phyloP scores from a whole-genome alignment of 1,140 invertebrate genomes.

The Procambarus clarkii region DNA sequence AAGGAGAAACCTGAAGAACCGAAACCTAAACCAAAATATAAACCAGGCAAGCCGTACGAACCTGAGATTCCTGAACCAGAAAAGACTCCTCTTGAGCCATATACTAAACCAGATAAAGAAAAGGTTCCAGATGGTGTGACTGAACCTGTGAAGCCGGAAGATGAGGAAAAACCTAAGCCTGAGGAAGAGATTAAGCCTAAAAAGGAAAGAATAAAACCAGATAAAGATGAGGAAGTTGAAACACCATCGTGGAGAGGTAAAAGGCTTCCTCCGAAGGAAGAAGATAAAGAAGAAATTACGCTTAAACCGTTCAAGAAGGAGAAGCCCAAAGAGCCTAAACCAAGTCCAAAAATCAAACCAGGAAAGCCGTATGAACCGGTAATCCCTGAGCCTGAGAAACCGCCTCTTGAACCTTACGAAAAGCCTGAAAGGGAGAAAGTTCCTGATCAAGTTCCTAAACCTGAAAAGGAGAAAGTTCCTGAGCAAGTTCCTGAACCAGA shows the following conservation, averaged over 20 bases:
- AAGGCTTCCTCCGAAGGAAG: conserved; percentile 56
- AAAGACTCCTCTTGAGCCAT: conserved; percentile 42
- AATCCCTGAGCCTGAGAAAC: conserved; percentile 55
- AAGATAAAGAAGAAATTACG: conserved; percentile 74
- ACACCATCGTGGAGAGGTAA: conserved; percentile 47
- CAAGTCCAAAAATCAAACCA: conserved; percentile 75
- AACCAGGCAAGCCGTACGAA: conserved; percentile 47
- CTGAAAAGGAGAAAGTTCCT: not conserved
- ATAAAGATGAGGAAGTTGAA: conserved; percentile 49
- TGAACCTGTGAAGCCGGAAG: conserved; percentile 24
- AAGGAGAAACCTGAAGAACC: conserved; percentile 56
- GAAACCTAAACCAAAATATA: conserved; percentile 43
- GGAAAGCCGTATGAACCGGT: conserved; percentile 73
- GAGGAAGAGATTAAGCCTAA: conserved; percentile 31
- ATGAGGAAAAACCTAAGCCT: conserved; percentile 26
- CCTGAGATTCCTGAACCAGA: conserved; percentile 57
- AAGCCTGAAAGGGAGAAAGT: conserved; percentile 49
- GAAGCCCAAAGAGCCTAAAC: conserved; percentile 71
- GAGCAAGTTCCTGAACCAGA: not conserved
- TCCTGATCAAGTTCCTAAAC: conserved; percentile 10
- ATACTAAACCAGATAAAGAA: conserved; percentile 41
- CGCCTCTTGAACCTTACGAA: conserved; percentile 61
- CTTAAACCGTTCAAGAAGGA: conserved; percentile 76
- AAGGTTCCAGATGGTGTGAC: conserved; percentile 69
- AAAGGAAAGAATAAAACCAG: conserved; percentile 43